phyloP scores from a whole-genome alignment of 2,888 invertebrate species.

The Dynastes maya region DNA sequence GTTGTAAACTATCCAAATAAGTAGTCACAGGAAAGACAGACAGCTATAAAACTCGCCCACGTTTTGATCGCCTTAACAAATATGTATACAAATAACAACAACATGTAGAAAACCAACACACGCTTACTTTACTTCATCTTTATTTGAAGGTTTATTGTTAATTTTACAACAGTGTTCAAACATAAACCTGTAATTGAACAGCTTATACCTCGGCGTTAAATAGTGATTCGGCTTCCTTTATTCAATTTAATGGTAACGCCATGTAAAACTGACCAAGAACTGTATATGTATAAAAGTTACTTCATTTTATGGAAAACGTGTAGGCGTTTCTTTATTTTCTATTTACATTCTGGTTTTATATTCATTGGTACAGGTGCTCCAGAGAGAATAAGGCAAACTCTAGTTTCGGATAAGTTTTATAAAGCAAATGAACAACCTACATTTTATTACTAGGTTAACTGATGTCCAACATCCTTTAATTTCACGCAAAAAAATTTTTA shows the following conservation, averaged over 20 bases:
- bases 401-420: no score
- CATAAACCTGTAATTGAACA: slow-evolving; percentile 15
- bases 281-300: background rate
- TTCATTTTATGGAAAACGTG: slow-evolving; percentile 1
- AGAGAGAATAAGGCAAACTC: no score
- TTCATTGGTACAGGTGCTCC: background rate
- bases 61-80: no score
- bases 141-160: background rate
- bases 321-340: slow-evolving; percentile 19
- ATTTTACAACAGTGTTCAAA: background rate
- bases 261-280: background rate
- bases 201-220: background rate
- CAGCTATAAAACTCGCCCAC: no score
- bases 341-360: slow-evolving; percentile 1
- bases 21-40: no score
- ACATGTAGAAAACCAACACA: background rate
- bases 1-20: no score
- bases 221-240: slow-evolving; percentile 14
- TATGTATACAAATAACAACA: no score
- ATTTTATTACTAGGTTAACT: no score
- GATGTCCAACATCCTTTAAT: no score
- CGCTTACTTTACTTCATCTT: background rate
- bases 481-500: no score
- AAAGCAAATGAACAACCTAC: no score
- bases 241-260: slow-evolving; percentile 3